Conservation (phyloP, 53 echinoderm and acorn worm species). For the Glandiceps talaboti region DNA sequence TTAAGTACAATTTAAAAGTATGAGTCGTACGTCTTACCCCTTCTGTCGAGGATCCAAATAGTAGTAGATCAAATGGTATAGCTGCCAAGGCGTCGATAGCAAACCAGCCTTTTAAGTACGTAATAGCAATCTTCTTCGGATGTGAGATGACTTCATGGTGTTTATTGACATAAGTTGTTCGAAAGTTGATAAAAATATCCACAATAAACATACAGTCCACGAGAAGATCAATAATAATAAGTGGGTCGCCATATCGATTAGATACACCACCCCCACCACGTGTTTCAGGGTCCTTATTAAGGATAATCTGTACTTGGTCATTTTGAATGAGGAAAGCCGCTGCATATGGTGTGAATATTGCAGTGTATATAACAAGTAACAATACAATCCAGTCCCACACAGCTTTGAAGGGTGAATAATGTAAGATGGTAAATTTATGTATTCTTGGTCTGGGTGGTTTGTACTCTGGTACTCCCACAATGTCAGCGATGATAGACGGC, state of each 20-base stretch:
- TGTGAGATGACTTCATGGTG: slow-evolving; percentile 84
- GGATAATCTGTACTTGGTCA: slow-evolving; percentile 33
- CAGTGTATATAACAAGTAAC: slow-evolving; percentile 84
- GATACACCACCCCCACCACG: slow-evolving; percentile 56
- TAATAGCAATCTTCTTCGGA: slow-evolving; percentile 86
- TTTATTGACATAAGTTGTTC: slow-evolving; percentile 82
- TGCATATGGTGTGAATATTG: slow-evolving; percentile 95
- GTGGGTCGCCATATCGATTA: slow-evolving; percentile 65
- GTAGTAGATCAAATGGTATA: slow-evolving; percentile 89
- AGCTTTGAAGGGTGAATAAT: slow-evolving; percentile 99
- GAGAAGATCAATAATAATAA: slow-evolving; percentile 81
- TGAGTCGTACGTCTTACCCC: slow-evolving; percentile 38
- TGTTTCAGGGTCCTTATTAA: slow-evolving; percentile 91
- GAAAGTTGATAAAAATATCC: slow-evolving; percentile 94
- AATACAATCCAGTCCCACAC: slow-evolving; percentile 99
- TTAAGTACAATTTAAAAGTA: no score
- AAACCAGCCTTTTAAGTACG: slow-evolving; percentile 97
- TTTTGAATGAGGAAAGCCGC: slow-evolving; percentile 27
- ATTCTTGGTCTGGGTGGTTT: slow-evolving; percentile 5
- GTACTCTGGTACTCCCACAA: neutral
- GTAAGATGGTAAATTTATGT: slow-evolving; percentile 92
- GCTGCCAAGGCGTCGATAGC: slow-evolving; percentile 88
- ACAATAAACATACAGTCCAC: slow-evolving; percentile 98
- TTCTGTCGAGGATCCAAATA: slow-evolving; percentile 78
- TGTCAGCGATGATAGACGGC: neutral